Percentiles rank a stretch among this genome's conserved stretches.
phyloP scores from a whole-genome alignment of 2,797 vertebrate genomes.

The Nyctalus aviator region DNA sequence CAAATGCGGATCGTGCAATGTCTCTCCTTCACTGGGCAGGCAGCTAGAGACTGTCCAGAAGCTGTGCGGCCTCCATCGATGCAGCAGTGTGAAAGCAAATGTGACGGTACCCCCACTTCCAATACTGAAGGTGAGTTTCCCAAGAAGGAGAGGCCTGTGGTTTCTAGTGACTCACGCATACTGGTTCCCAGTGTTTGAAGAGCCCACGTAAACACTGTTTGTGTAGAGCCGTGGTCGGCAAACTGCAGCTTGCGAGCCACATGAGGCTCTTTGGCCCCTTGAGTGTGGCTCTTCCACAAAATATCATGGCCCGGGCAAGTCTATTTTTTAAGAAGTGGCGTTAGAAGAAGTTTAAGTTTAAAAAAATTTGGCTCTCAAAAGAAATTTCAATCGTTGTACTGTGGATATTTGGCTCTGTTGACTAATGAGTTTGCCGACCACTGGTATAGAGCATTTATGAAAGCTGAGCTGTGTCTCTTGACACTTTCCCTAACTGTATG shows the following conservation, averaged over 20 bases:
- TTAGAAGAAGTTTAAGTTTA: no score
- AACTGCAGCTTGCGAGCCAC: no score
- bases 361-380: no score
- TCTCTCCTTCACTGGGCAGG: slow-evolving; percentile 96
- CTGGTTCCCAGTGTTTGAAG: neutral
- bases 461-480: neutral
- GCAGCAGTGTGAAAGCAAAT: slow-evolving; percentile 99
- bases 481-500: neutral
- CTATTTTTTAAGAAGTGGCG: no score
- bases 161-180: neutral
- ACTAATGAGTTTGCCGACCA: no score
- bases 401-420: no score
- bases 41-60: slow-evolving; percentile 94
- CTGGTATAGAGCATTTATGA: neutral
- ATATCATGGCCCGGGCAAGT: no score
- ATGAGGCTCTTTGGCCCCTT: no score
- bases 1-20: slow-evolving; percentile 97
- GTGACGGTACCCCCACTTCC: slow-evolving; percentile 95
- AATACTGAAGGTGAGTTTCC: slow-evolving; percentile 94
- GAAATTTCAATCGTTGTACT: no score
- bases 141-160: neutral
- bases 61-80: slow-evolving; percentile 92
- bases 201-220: neutral
- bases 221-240: neutral
- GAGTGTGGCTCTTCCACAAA: no score